Percentiles rank a stretch among this genome's conserved stretches.
Conservation (phyloP, 92 coral and sea anemone species). For the Zoanthus solanderi region DNA sequence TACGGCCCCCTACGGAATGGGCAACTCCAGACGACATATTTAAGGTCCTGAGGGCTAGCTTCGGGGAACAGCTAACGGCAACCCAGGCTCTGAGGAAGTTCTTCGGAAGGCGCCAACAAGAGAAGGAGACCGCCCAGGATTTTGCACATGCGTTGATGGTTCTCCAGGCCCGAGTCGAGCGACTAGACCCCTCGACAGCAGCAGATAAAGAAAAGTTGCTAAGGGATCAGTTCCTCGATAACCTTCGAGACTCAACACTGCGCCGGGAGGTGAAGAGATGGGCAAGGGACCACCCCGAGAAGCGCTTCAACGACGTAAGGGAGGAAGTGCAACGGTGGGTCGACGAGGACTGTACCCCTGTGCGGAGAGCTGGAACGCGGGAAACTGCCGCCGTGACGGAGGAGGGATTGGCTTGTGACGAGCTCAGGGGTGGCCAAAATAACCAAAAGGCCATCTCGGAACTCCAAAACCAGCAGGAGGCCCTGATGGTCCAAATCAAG, state of each 20-base stretch:
- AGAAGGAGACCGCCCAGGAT: conserved; percentile 36
- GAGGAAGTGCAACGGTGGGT: conserved; percentile 21
- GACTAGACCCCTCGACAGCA: conserved; percentile 37
- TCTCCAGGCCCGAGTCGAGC: conserved; percentile 22
- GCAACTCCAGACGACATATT: conserved; percentile 23
- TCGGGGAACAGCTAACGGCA: conserved; percentile 21
- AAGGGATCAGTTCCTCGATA: conserved; percentile 60
- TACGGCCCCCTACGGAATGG: conserved; percentile 39
- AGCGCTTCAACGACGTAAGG: conserved; percentile 23
- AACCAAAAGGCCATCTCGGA: conserved; percentile 21
- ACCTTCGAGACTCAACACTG: conserved; percentile 40
- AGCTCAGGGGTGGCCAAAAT: conserved; percentile 3
- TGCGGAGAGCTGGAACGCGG: neutral
- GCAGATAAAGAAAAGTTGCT: conserved; percentile 48
- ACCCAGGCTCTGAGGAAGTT: conserved; percentile 54
- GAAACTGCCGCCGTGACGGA: neutral
- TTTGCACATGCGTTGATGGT: conserved; percentile 46
- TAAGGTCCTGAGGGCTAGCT: neutral
- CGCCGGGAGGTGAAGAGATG: conserved; percentile 11
- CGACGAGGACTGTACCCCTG: neutral
- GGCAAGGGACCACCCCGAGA: conserved; percentile 53
- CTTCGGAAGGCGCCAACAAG: conserved; percentile 36
- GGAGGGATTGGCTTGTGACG: neutral
- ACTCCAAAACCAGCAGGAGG: conserved; percentile 47
- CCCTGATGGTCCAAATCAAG: conserved; percentile 21